Conservation (phyloP, 2,888 invertebrate genomes). For the Sesia apiformis region DNA sequence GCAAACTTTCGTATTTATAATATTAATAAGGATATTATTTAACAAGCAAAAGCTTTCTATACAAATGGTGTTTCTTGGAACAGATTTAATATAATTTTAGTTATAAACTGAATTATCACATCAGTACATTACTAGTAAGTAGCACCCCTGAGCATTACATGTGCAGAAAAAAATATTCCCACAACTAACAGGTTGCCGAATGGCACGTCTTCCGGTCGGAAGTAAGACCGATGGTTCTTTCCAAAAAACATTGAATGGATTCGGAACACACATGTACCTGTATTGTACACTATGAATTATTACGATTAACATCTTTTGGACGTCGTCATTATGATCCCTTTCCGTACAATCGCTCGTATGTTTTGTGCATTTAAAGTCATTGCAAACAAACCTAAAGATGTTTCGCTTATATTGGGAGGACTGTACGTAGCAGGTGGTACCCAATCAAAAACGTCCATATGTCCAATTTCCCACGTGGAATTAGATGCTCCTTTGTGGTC, state of each 20-base stretch:
- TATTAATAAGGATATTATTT: no score
- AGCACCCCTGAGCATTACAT: conserved; percentile 34
- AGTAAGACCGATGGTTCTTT: conserved; percentile 64
- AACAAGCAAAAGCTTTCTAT: no score
- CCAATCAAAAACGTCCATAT: conserved; percentile 32
- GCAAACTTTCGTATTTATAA: no score
- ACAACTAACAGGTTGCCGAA: conserved; percentile 67
- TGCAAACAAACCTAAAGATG: no score
- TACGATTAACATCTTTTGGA: conserved; percentile 53
- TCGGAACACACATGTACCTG: conserved; percentile 48
- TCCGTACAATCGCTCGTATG: conserved; percentile 5
- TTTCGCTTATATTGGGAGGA: no score
- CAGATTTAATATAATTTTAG: no score
- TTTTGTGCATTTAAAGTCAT: neutral
- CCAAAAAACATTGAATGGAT: conserved; percentile 41
- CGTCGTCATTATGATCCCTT: conserved; percentile 35
- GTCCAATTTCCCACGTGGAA: conserved; percentile 46
- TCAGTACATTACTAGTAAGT: neutral
- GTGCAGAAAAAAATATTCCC: conserved; percentile 56
- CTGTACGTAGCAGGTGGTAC: conserved; percentile 37
- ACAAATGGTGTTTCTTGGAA: no score
- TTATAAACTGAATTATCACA: no score
- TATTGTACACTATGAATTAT: conserved; percentile 24
- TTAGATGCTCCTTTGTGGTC: conserved; percentile 20
- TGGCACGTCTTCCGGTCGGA: conserved; percentile 66